These are phyloP conservation scores for Urocyon cinereoargenteus DNA, from an alignment of 2,797 vertebrate genomes.

Conservation along the genomic window DNA sequence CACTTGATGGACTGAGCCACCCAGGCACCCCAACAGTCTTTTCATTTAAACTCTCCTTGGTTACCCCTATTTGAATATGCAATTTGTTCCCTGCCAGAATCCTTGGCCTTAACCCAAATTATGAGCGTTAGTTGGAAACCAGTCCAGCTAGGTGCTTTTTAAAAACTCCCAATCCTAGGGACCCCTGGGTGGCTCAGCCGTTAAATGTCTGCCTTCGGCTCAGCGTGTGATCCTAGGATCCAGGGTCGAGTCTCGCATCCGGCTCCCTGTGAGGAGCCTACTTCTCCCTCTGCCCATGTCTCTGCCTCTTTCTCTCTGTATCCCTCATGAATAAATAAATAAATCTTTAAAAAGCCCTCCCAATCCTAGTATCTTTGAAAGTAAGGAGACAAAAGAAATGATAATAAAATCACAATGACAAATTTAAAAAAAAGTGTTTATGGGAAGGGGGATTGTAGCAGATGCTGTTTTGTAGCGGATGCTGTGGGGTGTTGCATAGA, in stretches of 20 bases:
- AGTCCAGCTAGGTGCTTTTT: background rate
- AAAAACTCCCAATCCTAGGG: background rate
- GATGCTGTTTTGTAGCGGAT: background rate
- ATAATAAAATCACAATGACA: background rate
- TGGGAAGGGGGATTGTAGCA: background rate
- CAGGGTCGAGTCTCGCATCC: background rate
- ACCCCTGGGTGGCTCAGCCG: background rate
- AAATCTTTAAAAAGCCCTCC: background rate
- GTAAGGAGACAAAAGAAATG: conserved; percentile 21
- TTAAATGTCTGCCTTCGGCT: background rate
- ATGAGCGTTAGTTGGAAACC: background rate
- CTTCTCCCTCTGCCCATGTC: background rate
- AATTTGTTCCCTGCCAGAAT: conserved; percentile 34
- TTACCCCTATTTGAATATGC: background rate
- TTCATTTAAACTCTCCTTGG: background rate
- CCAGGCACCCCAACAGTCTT: background rate
- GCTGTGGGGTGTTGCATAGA: background rate
- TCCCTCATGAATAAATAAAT: background rate
- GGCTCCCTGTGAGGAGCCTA: background rate
- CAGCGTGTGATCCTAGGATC: background rate
- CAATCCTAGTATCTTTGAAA: conserved; percentile 1
- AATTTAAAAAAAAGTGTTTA: background rate
- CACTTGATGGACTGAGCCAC: background rate
- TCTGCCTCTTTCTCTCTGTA: background rate
- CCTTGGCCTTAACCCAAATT: background rate